Evolutionary conservation across 2,113 vertebrate species (phyloP), one percentile per base, ranked within the genome.

Genomic region (Micromys minutus): DNA sequence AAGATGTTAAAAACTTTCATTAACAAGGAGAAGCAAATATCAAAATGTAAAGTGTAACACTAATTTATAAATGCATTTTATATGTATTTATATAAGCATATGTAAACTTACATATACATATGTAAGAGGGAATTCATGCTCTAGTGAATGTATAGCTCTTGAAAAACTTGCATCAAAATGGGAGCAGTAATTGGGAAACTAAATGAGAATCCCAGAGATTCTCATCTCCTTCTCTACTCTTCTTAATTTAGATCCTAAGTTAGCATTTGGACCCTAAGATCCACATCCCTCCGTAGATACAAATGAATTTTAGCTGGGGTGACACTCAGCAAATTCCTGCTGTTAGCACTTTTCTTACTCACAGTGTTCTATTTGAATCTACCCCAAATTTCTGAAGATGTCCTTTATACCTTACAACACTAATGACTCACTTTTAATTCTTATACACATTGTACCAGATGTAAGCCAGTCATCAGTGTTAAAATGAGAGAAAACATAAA

Each of bases 41-140:
- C 6, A 91, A 91, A 61, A 75, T 45, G 11, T 95, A 21, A n/a
- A 93, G 93, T 88, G 74, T 67, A 59, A 47, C 67, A 55, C 45
- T 74, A 52, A 76, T 83, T 80, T 50, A 3, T 80, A 71, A 84
- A n/a, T 52, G 3, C 29, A 61, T 45, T 39, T 94, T 76, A 71
- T 61, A 74, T 93, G 89, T 96, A 85, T 69, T 63, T 79, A 94
- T 91, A 47, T 55, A 95, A 95, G 79, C 63, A n/a, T 24, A 67
- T 96, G 42, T 72, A 96, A 87, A 96, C 86, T 91, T 94, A 96
- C 90, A 89, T 95, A 89, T 76, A 94, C 90, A 31, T 75, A 65
- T 89, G 90, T 87, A 87, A 76, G 67, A 55, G 34, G 42, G 86
- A 86, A 69, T 8, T 76, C 77, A 76, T 61, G 87, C 39, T 76